These are phyloP conservation scores for Mus spretus DNA, from an alignment of 2,797 vertebrate species.

Conservation along the genomic window DNA sequence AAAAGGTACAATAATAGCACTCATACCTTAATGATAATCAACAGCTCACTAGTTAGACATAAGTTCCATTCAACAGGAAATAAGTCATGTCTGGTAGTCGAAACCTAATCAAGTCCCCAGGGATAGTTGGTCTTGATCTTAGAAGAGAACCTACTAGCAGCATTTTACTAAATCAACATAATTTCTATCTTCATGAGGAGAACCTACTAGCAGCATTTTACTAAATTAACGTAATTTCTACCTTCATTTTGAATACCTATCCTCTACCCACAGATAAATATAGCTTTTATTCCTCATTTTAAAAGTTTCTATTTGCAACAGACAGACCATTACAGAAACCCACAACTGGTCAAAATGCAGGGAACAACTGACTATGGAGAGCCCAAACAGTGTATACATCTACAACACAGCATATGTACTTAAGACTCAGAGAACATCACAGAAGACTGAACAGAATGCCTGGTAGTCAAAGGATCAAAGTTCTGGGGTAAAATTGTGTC, in stretches of 20 bases:
- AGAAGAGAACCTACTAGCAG: not conserved
- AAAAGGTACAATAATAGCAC: not conserved
- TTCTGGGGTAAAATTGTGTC: not conserved
- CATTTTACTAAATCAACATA: not conserved
- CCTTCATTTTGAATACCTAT: not conserved
- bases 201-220: no score
- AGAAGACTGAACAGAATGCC: not conserved
- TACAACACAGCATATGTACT: not conserved
- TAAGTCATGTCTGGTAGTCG: not conserved
- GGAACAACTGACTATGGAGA: not conserved
- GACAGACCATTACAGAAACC: not conserved
- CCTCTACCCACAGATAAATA: not conserved
- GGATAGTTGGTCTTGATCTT: not conserved
- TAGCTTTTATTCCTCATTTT: not conserved
- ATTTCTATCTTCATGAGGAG: not conserved
- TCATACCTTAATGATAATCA: not conserved
- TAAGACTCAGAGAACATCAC: not conserved
- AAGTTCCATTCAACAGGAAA: not conserved
- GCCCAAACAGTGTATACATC: not conserved
- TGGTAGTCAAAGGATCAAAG: not conserved
- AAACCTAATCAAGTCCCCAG: not conserved
- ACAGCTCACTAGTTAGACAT: not conserved
- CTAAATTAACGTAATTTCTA: no score
- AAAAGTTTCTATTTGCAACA: not conserved
- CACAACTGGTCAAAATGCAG: not conserved